Conservation (phyloP, 2,113 vertebrate species). For the Sitta europaea region DNA sequence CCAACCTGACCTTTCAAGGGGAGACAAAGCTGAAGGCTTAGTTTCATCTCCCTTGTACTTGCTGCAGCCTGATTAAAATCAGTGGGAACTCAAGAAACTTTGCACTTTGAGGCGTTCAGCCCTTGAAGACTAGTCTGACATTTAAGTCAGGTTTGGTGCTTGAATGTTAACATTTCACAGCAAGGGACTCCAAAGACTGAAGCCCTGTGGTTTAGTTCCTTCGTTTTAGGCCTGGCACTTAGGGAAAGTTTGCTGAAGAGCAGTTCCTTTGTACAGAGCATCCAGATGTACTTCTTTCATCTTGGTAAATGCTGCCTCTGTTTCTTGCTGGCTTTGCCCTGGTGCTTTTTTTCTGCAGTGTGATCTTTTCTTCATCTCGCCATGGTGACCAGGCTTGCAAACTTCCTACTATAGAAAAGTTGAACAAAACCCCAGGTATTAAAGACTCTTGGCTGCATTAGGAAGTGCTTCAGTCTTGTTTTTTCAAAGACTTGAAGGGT, state of each 20-base stretch:
- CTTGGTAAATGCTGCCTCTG: neutral
- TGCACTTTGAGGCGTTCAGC: neutral
- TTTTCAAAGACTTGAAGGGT: neutral
- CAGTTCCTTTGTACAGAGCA: neutral
- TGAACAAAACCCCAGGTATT: conserved; percentile 6
- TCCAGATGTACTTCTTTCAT: neutral
- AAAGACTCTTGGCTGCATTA: neutral
- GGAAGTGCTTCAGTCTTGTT: neutral
- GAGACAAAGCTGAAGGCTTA: neutral
- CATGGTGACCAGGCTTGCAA: conserved; percentile 14
- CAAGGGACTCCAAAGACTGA: neutral
- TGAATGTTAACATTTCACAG: conserved; percentile 33
- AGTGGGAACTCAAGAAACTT: conserved; percentile 23
- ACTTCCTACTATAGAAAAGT: conserved; percentile 28
- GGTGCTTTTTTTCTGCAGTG: conserved; percentile 9
- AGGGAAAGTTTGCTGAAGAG: neutral
- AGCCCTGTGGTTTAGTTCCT: neutral
- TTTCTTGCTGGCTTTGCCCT: neutral
- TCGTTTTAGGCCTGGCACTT: neutral
- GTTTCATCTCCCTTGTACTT: conserved; percentile 20
- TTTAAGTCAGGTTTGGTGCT: conserved; percentile 20
- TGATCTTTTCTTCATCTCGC: conserved; percentile 12
- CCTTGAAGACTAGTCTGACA: conserved; percentile 30
- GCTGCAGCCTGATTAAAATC: conserved; percentile 25
- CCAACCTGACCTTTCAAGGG: conserved; percentile 15